phyloP scores from a whole-genome alignment of 2,888 invertebrate species.

The Oxystoma pomonae region DNA sequence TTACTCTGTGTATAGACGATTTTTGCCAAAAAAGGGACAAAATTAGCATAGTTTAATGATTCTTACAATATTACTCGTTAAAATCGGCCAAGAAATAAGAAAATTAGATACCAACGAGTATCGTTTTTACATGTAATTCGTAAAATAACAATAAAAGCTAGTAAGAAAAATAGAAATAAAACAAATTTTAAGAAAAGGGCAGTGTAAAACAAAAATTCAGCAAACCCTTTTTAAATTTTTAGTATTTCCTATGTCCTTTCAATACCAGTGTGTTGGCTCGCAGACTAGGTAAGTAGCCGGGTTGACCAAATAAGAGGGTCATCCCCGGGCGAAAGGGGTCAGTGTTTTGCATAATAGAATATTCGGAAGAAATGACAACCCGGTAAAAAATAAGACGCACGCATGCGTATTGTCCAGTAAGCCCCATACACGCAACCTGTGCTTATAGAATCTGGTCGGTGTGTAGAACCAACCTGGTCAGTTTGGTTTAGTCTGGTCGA shows the following conservation, averaged over 20 bases:
- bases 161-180: too few species aligned
- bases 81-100: too few species aligned
- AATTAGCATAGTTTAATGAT: too few species aligned
- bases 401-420: slow-evolving; percentile 40
- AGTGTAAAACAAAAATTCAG: too few species aligned
- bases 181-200: too few species aligned
- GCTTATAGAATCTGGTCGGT: slow-evolving; percentile 4
- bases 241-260: background rate
- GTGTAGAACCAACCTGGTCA: slow-evolving; percentile 35
- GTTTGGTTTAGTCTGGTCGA: slow-evolving; percentile 44
- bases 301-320: too few species aligned
- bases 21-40: background rate
- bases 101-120: too few species aligned
- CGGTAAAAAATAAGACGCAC: slow-evolving; percentile 30
- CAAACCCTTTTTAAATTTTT: background rate
- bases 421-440: slow-evolving; percentile 42
- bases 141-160: too few species aligned
- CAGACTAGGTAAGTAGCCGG: background rate
- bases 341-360: slow-evolving; percentile 4
- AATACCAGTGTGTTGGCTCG: background rate
- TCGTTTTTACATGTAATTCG: too few species aligned
- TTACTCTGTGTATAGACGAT: too few species aligned
- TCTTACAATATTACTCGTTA: too few species aligned
- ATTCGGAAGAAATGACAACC: slow-evolving; percentile 3
- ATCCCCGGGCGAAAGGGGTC: slow-evolving; percentile 1